These are phyloP conservation scores for Eupsittula cactorum DNA, from an alignment of 2,113 vertebrate genomes.

Conservation along the genomic window DNA sequence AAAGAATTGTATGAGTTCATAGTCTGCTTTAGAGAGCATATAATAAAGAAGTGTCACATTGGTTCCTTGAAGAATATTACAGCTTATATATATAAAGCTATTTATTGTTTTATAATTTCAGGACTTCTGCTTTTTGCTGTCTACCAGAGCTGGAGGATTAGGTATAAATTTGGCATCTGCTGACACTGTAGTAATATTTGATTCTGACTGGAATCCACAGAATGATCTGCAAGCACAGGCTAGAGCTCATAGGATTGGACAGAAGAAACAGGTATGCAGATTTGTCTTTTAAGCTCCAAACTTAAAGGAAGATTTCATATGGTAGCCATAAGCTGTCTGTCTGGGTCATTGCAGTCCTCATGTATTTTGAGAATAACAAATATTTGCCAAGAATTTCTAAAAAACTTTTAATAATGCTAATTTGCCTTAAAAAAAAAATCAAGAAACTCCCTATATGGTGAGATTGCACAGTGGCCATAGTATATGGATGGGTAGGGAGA, in stretches of 20 bases:
- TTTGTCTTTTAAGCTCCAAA: neutral
- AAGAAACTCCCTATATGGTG: neutral
- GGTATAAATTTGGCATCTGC: conserved; percentile 97
- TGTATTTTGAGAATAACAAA: neutral
- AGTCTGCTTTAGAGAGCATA: neutral
- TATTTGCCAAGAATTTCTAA: neutral
- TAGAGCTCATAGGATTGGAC: conserved; percentile 95
- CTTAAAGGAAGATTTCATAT: neutral
- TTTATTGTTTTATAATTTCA: conserved; percentile 66
- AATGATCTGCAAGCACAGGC: conserved; percentile 99
- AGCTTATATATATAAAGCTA: conserved; percentile 4
- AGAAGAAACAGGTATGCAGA: conserved; percentile 87
- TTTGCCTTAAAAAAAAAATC: neutral
- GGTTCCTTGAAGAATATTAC: neutral
- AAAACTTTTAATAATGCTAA: neutral
- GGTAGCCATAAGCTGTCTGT: neutral
- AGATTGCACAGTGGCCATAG: neutral
- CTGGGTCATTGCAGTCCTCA: neutral
- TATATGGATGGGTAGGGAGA: neutral
- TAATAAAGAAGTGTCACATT: neutral
- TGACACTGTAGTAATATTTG: conserved; percentile 98
- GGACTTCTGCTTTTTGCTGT: conserved; percentile 98
- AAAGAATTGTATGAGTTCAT: neutral
- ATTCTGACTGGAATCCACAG: conserved; percentile 99
- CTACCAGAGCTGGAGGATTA: conserved; percentile 93